These are phyloP conservation scores for Dendrocincla fuliginosa DNA, from an alignment of 2,797 vertebrate species.

Conservation along the genomic window DNA sequence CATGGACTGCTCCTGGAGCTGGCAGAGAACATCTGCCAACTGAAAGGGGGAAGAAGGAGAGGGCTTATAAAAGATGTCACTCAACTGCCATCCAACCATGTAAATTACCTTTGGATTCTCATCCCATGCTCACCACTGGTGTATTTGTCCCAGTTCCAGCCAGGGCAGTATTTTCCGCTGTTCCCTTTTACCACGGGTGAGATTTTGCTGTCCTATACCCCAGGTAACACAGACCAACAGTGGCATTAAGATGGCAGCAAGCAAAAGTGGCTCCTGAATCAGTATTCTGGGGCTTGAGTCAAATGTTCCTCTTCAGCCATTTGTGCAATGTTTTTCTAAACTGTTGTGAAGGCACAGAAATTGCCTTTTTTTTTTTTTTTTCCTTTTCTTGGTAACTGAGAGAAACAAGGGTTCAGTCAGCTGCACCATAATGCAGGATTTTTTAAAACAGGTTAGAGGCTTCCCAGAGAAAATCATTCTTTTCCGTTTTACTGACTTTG, in stretches of 20 bases:
- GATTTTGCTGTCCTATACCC: neutral
- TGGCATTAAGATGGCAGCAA: neutral
- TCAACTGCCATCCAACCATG: neutral
- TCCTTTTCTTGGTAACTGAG: neutral
- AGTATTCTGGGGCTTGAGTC: neutral
- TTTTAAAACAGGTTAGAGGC: neutral
- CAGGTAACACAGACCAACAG: too few relatives aligned
- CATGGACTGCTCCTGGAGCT: neutral
- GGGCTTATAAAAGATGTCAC: neutral
- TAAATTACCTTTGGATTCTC: neutral
- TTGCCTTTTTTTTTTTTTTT: neutral
- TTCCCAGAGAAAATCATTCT: neutral
- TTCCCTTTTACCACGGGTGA: neutral
- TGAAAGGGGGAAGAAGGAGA: neutral
- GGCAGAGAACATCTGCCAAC: too few relatives aligned
- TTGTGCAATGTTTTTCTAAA: neutral
- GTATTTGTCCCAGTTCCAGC: neutral
- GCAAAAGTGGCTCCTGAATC: neutral
- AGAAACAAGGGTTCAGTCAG: neutral
- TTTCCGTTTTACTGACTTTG: neutral
- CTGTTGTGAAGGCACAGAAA: neutral
- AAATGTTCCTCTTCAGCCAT: neutral
- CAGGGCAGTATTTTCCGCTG: neutral
- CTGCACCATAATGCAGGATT: neutral
- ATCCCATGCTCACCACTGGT: accelerated